phyloP scores from a whole-genome alignment of 2,113 vertebrate species.

The Campylomormyrus numenius region DNA sequence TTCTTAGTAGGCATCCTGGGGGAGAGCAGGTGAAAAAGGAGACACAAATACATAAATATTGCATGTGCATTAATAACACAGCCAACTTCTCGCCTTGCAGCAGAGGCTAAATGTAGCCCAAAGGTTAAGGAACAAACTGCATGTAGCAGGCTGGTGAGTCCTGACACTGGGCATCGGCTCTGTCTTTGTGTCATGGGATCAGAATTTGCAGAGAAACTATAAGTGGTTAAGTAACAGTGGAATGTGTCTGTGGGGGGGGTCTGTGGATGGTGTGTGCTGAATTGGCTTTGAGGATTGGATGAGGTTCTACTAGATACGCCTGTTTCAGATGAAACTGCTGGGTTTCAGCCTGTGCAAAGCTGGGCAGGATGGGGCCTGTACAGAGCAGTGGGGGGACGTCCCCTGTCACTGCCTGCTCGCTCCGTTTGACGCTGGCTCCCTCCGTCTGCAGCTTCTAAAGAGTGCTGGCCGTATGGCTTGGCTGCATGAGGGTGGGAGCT shows the following conservation, averaged over 20 bases:
- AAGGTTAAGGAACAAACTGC: not conserved
- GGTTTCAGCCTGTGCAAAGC: conserved; percentile 15
- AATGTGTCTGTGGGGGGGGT: not conserved
- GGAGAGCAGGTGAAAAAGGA: not conserved
- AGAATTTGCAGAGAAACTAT: conserved; percentile 26
- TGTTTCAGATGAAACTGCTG: not conserved
- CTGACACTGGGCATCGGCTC: not conserved
- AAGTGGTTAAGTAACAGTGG: conserved; percentile 19
- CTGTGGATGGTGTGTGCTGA: not conserved
- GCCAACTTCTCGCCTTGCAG: not conserved
- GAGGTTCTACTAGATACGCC: not conserved
- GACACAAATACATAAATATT: not conserved
- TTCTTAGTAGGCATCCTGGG: not conserved
- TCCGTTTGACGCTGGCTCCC: not conserved
- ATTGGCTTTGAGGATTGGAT: not conserved
- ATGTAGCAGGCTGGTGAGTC: not conserved
- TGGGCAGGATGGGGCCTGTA: conserved; percentile 25
- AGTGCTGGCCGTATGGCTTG: not conserved
- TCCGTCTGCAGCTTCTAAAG: not conserved
- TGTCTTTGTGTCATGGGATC: conserved; percentile 14
- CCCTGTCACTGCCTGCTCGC: not conserved
- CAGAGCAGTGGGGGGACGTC: not conserved
- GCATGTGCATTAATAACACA: not conserved
- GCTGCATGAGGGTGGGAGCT: not conserved
- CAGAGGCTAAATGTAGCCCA: not conserved